A percentile compares a stretch with the other conserved stretches of the same genome.
These are phyloP conservation scores for Syngnathus rostellatus DNA, from an alignment of 2,797 vertebrate genomes.

Conservation along the genomic window DNA sequence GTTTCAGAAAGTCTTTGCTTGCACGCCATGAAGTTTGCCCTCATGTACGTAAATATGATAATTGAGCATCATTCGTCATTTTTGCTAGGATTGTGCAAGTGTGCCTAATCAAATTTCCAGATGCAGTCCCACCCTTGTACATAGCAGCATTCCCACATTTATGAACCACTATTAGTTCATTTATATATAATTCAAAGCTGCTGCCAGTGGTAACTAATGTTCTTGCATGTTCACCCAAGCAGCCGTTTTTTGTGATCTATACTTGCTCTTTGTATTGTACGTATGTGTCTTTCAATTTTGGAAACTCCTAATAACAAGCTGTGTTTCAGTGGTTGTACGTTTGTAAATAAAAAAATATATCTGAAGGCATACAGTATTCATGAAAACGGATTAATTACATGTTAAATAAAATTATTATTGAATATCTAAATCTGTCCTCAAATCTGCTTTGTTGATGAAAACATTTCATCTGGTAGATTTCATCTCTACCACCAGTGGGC, in stretches of 20 bases:
- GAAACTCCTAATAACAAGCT: not conserved
- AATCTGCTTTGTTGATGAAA: not conserved
- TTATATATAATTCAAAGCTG: not conserved
- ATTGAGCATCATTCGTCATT: not conserved
- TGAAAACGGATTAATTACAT: not conserved
- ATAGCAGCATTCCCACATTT: not conserved
- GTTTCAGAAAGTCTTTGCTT: constrained; percentile 42
- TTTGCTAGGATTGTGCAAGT: not conserved
- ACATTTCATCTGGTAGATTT: not conserved
- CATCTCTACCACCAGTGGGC: constrained; percentile 29
- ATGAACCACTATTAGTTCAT: not conserved
- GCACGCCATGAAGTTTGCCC: not conserved
- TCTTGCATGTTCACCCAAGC: constrained; percentile 2
- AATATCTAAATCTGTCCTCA: not conserved
- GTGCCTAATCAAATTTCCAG: not conserved
- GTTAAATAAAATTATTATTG: not conserved
- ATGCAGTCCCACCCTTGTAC: not conserved
- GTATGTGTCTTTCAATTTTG: not conserved
- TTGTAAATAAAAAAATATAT: not conserved
- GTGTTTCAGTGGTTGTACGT: not conserved
- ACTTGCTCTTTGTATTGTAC: not conserved
- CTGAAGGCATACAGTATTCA: not conserved
- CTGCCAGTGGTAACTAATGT: not conserved
- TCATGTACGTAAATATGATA: not conserved
- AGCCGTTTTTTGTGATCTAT: not conserved